Conservation (phyloP, 2,888 invertebrate species). For the Orgyia antiqua region DNA sequence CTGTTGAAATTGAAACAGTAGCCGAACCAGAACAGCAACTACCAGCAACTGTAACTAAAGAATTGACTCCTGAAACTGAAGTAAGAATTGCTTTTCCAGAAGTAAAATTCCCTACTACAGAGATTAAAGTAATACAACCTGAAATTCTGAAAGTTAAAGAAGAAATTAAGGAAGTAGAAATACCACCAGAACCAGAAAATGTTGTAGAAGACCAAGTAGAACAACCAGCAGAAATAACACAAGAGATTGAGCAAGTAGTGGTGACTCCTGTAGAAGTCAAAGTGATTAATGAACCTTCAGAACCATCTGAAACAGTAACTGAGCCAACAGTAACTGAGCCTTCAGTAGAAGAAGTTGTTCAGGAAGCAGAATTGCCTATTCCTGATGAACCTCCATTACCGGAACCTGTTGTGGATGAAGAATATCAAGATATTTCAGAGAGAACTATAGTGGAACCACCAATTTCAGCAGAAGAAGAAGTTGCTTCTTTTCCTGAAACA, state of each 20-base stretch:
- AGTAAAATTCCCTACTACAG: conserved; percentile 65
- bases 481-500: conserved; percentile 13
- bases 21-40: conserved; percentile 12
- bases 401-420: conserved; percentile 2
- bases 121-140: conserved; percentile 64
- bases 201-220: conserved; percentile 9
- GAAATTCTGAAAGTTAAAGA: conserved; percentile 56
- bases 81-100: conserved; percentile 54
- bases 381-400: conserved; percentile 13
- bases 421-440: conserved; percentile 5
- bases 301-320: not conserved
- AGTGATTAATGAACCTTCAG: no score
- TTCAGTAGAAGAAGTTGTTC: conserved; percentile 3
- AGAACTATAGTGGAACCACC: conserved; percentile 16
- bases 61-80: conserved; percentile 29
- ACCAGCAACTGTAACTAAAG: conserved; percentile 17
- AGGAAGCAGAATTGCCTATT: conserved; percentile 1
- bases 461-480: conserved; percentile 22
- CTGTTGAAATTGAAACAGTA: conserved; percentile 20
- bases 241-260: conserved; percentile 8
- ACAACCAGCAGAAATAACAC: conserved; percentile 12
- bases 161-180: conserved; percentile 38
- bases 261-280: conserved; percentile 7
- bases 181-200: conserved; percentile 11
- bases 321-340: conserved; percentile 1